These are phyloP conservation scores for Merops nubicus DNA, from an alignment of 2,113 vertebrate species.

Conservation along the genomic window DNA sequence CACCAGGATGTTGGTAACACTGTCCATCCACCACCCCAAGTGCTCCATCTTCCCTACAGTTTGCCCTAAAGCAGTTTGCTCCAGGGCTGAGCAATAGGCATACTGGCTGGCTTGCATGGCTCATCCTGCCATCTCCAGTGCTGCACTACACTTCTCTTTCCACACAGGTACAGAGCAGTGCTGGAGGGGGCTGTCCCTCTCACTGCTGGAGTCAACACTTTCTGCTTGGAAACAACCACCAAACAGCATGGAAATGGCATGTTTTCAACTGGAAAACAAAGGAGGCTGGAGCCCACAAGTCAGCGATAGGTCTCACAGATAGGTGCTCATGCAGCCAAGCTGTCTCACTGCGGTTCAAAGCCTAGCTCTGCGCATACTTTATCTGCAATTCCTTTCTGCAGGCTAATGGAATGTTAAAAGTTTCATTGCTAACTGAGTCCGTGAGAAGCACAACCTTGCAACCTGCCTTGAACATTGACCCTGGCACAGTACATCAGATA, in stretches of 20 bases:
- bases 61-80: neutral
- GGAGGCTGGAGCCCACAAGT: neutral
- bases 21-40: neutral
- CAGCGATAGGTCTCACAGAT: neutral
- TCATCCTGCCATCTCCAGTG: neutral
- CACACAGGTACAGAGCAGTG: neutral
- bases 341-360: neutral
- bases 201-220: neutral
- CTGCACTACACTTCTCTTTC: neutral
- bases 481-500: neutral
- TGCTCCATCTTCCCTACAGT: neutral
- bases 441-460: neutral
- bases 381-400: neutral
- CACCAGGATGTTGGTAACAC: neutral
- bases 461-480: neutral
- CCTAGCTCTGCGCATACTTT: neutral
- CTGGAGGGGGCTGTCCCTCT: neutral
- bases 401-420: neutral
- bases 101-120: neutral
- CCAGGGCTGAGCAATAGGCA: neutral
- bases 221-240: neutral
- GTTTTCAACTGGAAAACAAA: slow-evolving; percentile 12
- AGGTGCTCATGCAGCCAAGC: neutral
- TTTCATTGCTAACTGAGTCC: neutral
- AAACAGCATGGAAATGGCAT: neutral